Percentiles rank a stretch among this genome's conserved stretches.
These are phyloP conservation scores for Hippocampus comes DNA, from an alignment of 2,113 vertebrate genomes.

Conservation along the genomic window DNA sequence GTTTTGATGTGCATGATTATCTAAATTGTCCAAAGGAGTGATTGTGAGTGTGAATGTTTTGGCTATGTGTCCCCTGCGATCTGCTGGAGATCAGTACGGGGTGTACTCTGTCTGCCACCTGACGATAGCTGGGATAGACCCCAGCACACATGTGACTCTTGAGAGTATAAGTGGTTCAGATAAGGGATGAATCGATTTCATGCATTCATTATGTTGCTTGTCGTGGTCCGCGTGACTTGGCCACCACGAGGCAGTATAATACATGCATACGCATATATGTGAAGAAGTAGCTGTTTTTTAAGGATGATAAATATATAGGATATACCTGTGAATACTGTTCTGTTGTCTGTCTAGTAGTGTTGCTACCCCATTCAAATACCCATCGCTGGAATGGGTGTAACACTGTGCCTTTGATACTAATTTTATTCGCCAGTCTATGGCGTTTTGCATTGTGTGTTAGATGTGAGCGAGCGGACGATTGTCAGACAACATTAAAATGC, in stretches of 20 bases:
- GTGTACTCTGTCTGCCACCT: too few relatives aligned
- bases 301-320: not conserved
- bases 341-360: not conserved
- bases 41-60: too few relatives aligned
- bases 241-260: not conserved
- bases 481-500: too few relatives aligned
- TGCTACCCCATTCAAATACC: not conserved
- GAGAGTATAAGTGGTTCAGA: too few relatives aligned
- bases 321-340: not conserved
- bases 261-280: not conserved
- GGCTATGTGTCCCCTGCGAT: too few relatives aligned
- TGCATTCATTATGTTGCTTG: not conserved
- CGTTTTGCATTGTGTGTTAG: too few relatives aligned
- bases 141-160: too few relatives aligned
- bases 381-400: rapidly evolving
- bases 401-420: not conserved
- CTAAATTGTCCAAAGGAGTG: too few relatives aligned
- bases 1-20: not conserved
- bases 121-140: too few relatives aligned
- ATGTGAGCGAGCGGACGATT: too few relatives aligned
- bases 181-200: not conserved
- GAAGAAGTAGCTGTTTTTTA: not conserved
- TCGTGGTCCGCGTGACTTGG: not conserved
- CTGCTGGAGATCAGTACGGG: too few relatives aligned
- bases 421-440: not conserved